Conservation (phyloP, 2,113 vertebrate genomes). For the Formicarius rufipectus region DNA sequence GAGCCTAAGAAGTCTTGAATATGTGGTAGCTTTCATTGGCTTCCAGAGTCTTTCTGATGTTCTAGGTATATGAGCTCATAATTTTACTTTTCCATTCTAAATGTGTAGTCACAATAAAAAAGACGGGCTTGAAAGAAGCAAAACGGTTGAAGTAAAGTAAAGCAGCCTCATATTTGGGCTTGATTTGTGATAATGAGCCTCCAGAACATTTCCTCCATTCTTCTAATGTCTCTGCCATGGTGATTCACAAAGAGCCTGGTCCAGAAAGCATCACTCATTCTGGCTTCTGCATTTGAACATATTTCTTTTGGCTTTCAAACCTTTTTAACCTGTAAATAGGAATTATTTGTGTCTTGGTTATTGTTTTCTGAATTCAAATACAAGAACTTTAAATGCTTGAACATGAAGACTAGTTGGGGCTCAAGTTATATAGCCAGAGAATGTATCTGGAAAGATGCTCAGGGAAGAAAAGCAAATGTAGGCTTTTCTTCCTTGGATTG, state of each 20-base stretch:
- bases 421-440: not conserved
- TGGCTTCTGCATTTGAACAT: not conserved
- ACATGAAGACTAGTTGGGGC: not conserved
- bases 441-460: conserved; percentile 7
- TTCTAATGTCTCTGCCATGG: not conserved
- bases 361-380: not conserved
- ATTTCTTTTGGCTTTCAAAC: not conserved
- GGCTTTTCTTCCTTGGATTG: not conserved
- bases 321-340: not conserved
- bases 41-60: not conserved
- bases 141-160: not conserved
- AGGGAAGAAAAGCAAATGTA: not conserved
- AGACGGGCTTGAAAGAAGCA: not conserved
- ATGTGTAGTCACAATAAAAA: not conserved
- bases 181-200: not conserved
- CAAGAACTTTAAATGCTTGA: not conserved
- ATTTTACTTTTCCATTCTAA: not conserved
- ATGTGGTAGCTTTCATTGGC: not conserved
- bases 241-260: not conserved
- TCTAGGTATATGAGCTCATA: not conserved
- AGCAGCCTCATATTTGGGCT: not conserved
- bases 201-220: not conserved
- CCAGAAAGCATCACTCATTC: not conserved
- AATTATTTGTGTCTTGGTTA: not conserved
- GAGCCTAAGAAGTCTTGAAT: not conserved